Conservation (phyloP, 1,140 invertebrate species). For the Drosophila leontia region DNA sequence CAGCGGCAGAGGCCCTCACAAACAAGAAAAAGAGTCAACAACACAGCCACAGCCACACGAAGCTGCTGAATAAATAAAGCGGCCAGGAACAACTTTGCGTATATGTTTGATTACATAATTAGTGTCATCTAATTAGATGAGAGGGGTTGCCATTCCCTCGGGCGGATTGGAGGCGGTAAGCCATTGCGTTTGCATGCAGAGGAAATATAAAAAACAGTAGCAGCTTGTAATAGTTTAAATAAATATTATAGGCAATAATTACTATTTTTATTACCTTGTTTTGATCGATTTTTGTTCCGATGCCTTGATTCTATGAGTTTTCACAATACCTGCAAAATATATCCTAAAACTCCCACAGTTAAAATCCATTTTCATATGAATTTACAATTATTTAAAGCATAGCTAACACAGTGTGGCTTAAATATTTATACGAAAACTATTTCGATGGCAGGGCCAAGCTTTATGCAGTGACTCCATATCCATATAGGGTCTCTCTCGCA, state of each 20-base stretch:
- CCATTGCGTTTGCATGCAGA: background rate
- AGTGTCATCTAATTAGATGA: constrained; percentile 50
- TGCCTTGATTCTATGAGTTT: too few species aligned
- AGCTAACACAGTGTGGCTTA: background rate
- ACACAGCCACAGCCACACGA: constrained; percentile 26
- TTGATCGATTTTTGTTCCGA: too few species aligned
- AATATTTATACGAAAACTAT: constrained; percentile 33
- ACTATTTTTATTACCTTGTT: too few species aligned
- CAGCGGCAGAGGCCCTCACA: constrained; percentile 37
- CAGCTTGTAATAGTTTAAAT: background rate
- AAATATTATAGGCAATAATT: background rate
- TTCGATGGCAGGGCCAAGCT: background rate
- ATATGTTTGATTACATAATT: constrained; percentile 78
- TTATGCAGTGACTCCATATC: constrained; percentile 4
- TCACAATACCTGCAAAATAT: too few species aligned
- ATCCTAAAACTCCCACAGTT: background rate
- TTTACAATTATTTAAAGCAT: background rate
- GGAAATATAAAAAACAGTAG: background rate
- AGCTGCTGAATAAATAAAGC: constrained; percentile 61
- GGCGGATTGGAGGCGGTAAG: background rate
- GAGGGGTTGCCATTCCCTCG: constrained; percentile 11
- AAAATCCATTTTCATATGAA: background rate
- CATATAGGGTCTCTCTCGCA: background rate
- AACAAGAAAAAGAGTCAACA: constrained; percentile 26
- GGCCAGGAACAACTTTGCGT: constrained; percentile 44